These are phyloP conservation scores for Scaptomyza pallida DNA, from an alignment of 1,140 invertebrate species.

Conservation along the genomic window DNA sequence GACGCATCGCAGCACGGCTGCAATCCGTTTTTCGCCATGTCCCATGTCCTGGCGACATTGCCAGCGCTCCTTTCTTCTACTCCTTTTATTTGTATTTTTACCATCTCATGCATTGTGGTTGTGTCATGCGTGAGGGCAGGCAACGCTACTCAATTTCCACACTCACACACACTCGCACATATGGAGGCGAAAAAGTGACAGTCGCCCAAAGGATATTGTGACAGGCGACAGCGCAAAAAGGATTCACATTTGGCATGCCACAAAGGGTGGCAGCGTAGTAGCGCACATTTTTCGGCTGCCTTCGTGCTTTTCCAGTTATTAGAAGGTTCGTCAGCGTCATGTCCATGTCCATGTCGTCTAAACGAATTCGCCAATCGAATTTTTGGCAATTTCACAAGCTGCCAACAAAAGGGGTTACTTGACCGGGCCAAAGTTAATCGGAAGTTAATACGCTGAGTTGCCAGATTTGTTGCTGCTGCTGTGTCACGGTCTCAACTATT, in stretches of 20 bases:
- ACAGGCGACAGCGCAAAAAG: conserved; percentile 51
- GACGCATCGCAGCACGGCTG: conserved; percentile 53
- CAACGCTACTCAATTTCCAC: conserved; percentile 66
- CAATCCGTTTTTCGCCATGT: conserved; percentile 70
- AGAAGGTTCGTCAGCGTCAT: conserved; percentile 47
- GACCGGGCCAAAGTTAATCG: conserved; percentile 78
- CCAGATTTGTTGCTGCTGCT: conserved; percentile 71
- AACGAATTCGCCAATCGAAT: conserved; percentile 81
- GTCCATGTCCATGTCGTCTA: conserved; percentile 43
- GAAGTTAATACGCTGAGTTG: conserved; percentile 81
- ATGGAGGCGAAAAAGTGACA: conserved; percentile 60
- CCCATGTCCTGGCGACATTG: too few species aligned
- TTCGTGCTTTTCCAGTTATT: conserved; percentile 57
- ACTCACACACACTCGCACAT: conserved; percentile 13
- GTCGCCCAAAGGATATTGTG: conserved; percentile 79
- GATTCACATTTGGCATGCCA: conserved; percentile 59
- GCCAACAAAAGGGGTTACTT: conserved; percentile 69
- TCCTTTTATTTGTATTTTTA: conserved; percentile 33
- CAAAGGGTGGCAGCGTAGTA: conserved; percentile 58
- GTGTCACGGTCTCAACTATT: conserved; percentile 71
- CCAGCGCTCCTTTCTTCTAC: conserved; percentile 43
- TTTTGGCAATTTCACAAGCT: conserved; percentile 66
- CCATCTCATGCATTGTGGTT: conserved; percentile 42
- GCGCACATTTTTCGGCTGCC: conserved; percentile 37
- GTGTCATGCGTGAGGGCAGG: conserved; percentile 72